Percentiles rank a stretch among this genome's conserved stretches.
phyloP scores from a whole-genome alignment of 2,888 invertebrate genomes.

The Yponomeuta sedellus region DNA sequence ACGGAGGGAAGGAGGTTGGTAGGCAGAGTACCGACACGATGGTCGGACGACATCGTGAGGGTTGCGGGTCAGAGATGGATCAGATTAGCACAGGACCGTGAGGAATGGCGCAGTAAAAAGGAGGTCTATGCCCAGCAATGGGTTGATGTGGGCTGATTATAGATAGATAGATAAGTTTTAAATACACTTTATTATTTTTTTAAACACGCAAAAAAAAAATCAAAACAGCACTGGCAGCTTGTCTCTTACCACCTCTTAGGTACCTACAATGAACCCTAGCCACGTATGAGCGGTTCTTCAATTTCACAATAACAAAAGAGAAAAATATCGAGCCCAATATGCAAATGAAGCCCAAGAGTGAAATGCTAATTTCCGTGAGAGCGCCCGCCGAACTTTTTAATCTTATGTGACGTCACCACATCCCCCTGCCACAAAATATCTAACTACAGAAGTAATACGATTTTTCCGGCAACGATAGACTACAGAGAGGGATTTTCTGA shows the following conservation, averaged over 20 bases:
- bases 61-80: too few species aligned
- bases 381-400: slow-evolving; percentile 71
- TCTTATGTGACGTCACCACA: slow-evolving; percentile 68
- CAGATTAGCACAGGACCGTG: too few species aligned
- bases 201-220: background rate
- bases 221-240: background rate
- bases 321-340: slow-evolving; percentile 38
- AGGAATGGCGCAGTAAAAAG: too few species aligned
- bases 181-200: background rate
- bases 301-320: slow-evolving; percentile 12
- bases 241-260: too few species aligned
- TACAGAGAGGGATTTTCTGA: too few species aligned
- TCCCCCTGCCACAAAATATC: background rate
- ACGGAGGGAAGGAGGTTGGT: too few species aligned
- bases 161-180: too few species aligned
- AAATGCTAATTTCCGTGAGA: slow-evolving; percentile 76
- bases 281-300: slow-evolving; percentile 5
- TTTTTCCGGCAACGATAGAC: background rate
- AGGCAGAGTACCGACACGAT: too few species aligned
- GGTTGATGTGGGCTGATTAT: too few species aligned
- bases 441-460: background rate
- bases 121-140: too few species aligned
- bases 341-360: slow-evolving; percentile 59
- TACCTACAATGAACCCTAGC: background rate
- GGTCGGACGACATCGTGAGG: too few species aligned